A percentile compares a stretch with the other conserved stretches of the same genome.
These are phyloP conservation scores for Mycetomoellerius zeteki DNA, from an alignment of 1,140 invertebrate genomes.

Conservation along the genomic window DNA sequence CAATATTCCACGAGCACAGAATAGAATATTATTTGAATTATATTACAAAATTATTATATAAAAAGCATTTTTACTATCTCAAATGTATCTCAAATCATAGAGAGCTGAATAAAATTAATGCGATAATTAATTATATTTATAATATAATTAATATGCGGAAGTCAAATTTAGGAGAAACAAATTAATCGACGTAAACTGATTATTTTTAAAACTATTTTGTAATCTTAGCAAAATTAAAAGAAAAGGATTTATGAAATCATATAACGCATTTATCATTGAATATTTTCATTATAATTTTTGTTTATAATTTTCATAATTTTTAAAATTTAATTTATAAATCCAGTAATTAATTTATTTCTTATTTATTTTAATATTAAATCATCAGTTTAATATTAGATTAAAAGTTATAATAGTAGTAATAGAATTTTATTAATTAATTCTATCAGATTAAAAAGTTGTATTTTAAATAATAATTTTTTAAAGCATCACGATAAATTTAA, in stretches of 20 bases:
- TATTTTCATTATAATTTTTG: neutral
- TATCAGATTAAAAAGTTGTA: neutral
- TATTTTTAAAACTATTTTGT: neutral
- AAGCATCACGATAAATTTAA: neutral
- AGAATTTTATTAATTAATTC: neutral
- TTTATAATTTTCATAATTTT: constrained; percentile 5
- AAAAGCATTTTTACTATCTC: neutral
- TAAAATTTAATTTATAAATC: neutral
- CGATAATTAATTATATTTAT: neutral
- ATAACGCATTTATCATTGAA: neutral
- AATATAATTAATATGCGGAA: neutral
- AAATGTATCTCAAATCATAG: neutral
- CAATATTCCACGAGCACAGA: neutral
- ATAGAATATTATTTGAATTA: neutral
- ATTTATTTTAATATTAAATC: neutral
- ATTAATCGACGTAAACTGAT: neutral
- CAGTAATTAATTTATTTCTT: neutral
- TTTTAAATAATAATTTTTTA: neutral
- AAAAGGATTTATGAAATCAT: neutral
- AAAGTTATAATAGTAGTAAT: neutral
- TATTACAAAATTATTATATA: neutral
- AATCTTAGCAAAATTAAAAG: neutral
- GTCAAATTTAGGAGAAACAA: neutral
- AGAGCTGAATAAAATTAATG: neutral
- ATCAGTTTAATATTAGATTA: neutral